Percentiles rank a stretch among this genome's conserved stretches.
Evolutionary conservation across 2,888 invertebrate genomes (phyloP).

Genomic region (Tridacna gigas): DNA sequence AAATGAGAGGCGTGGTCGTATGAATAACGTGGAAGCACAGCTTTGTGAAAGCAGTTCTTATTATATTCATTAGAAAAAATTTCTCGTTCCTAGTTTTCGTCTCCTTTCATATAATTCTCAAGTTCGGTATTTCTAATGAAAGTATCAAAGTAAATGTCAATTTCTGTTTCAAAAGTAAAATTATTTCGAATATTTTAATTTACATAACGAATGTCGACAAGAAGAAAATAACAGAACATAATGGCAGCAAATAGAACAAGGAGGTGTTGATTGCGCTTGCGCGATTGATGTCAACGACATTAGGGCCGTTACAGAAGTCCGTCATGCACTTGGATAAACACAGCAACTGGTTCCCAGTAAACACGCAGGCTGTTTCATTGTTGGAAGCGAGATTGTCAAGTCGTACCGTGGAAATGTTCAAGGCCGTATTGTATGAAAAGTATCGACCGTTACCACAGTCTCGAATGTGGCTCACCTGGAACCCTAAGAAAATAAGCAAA

Average conservation of each 20-base stretch:
- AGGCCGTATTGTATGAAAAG: slow-evolving; percentile 45
- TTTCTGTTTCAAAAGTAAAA: too few relatives aligned
- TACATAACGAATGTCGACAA: too few relatives aligned
- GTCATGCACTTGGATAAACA: slow-evolving; percentile 37
- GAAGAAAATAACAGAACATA: neutral
- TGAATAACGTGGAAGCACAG: too few relatives aligned
- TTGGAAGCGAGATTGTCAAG: slow-evolving; percentile 16
- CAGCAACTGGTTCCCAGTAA: slow-evolving; percentile 30
- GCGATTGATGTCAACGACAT: slow-evolving; percentile 1
- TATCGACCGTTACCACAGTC: slow-evolving; percentile 59
- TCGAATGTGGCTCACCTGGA: slow-evolving; percentile 54
- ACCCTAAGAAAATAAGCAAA: slow-evolving; percentile 24
- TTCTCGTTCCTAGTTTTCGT: too few relatives aligned
- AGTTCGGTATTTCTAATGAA: too few relatives aligned
- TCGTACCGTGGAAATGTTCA: neutral
- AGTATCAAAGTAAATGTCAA: too few relatives aligned
- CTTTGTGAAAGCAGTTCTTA: too few relatives aligned
- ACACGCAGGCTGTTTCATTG: slow-evolving; percentile 52
- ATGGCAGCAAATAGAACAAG: neutral
- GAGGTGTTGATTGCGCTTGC: neutral
- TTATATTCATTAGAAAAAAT: too few relatives aligned
- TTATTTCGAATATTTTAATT: too few relatives aligned
- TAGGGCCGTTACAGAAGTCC: slow-evolving; percentile 55
- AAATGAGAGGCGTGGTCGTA: too few relatives aligned
- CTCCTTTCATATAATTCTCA: too few relatives aligned